phyloP scores from a whole-genome alignment of 2,113 vertebrate genomes.

The Maccullochella peelii region DNA sequence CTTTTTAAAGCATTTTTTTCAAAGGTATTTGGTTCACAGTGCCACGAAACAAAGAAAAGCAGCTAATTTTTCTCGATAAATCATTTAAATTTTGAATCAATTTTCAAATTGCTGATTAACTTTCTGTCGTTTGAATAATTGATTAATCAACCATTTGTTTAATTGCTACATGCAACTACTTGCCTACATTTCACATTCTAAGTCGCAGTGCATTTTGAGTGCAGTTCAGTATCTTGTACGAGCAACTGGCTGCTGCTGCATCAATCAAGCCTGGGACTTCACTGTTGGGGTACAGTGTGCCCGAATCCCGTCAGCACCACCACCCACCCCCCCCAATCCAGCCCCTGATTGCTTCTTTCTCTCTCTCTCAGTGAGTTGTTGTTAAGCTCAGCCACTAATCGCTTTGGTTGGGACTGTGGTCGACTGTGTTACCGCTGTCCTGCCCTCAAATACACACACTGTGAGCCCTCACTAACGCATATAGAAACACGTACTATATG shows the following conservation, averaged over 20 bases:
- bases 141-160: not conserved
- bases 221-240: not conserved
- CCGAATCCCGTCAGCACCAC: not conserved
- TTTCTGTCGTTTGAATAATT: no score
- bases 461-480: constrained; percentile 4
- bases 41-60: not conserved
- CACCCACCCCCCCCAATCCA: not conserved
- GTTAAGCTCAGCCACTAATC: constrained; percentile 74
- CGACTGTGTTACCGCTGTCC: constrained; percentile 49
- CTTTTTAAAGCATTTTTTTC: not conserved
- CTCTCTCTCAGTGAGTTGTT: constrained; percentile 53
- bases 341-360: not conserved
- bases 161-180: not conserved
- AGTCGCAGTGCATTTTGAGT: not conserved
- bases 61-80: not conserved
- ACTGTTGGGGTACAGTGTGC: not conserved
- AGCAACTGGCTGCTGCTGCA: constrained; percentile 1
- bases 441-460: constrained; percentile 51
- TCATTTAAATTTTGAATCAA: not conserved
- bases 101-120: not conserved
- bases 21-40: not conserved
- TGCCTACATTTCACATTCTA: not conserved
- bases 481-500: not conserved
- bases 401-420: constrained; percentile 69
- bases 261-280: not conserved